Base-by-base conservation (phyloP, 2,797 vertebrate genomes). In the Gymnothorax reevesii region DNA sequence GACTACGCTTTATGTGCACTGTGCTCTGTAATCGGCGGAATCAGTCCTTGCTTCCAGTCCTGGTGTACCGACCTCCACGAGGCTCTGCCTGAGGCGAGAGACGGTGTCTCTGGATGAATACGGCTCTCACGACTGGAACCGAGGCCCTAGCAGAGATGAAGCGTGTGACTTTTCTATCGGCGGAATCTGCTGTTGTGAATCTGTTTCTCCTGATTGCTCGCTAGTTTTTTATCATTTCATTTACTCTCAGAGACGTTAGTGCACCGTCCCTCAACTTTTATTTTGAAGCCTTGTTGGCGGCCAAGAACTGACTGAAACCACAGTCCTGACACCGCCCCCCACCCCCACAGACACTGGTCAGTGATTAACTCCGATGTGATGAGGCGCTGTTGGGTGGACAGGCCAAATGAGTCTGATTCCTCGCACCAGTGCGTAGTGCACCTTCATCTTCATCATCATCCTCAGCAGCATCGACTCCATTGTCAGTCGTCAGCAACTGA, bases 91-190 rank as follows among this genome's bases (percentile, higher is more conserved):
- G 33, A 42, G 33, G 33, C 33, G 33, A 42, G 33, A 42, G 33
- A 2, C 33, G 33, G 33, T 42, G 33, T 42, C 33, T 42, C 1
- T 42, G 33, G 33, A 95, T 95, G 95, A 95, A 95, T 95, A 95
- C 94, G 94, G 94, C 94, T 94, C 95, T 90, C 92, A 80, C 92
- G 89, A 82, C 59, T 57, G 57, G 1, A 22, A 20, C 69, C 92
- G 93, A 91, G 94, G 93, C 92, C 89, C 91, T 73, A 94, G 93
- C 95, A 6, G 93, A 93, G 92, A 88, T 89, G 92, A 92, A 88
- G 89, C 92, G 95, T 96, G 95, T 97, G 93, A 94, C 95, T 96
- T 94, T 93, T 93, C 92, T 94, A 91, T 95, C 90, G 91, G 93
- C 95, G 92, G 94, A 95, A 92, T 94, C 95, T 96, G 96, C 95